Evolutionary conservation across 2,888 invertebrate genomes (phyloP).

Genomic region (Oligia latruncula): DNA sequence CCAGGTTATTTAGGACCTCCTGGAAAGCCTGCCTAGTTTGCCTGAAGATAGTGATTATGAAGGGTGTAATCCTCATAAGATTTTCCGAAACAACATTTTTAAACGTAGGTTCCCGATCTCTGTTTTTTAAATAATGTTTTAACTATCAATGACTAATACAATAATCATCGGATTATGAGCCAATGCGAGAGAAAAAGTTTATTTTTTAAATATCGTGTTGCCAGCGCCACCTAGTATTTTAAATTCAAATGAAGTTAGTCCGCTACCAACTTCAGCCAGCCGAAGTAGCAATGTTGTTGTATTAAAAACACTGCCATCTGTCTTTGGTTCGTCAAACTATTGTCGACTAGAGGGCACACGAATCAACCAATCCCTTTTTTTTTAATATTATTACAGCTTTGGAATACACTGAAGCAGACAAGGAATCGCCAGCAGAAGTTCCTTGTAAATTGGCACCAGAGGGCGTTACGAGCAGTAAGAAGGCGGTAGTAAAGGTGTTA

Average conservation of each 20-base stretch:
- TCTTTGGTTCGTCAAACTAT: background rate
- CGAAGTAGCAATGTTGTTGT: background rate
- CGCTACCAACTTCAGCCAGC: too few species aligned
- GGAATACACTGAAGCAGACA: background rate
- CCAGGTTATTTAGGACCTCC: slow-evolving; percentile 14
- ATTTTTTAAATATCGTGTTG: background rate
- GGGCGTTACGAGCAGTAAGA: slow-evolving; percentile 4
- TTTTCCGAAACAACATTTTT: background rate
- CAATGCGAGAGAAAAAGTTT: background rate
- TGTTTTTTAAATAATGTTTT: too few species aligned
- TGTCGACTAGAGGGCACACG: too few species aligned
- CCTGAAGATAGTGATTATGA: background rate
- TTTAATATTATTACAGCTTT: background rate
- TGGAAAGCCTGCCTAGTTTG: slow-evolving; percentile 5
- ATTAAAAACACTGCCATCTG: slow-evolving; percentile 22
- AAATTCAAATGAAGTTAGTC: background rate
- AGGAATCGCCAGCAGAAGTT: slow-evolving; percentile 6
- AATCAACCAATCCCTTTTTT: background rate
- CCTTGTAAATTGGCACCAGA: slow-evolving; percentile 16
- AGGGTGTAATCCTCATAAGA: background rate
- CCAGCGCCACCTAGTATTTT: slow-evolving; percentile 9
- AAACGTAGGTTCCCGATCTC: background rate
- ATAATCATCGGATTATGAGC: too few species aligned
- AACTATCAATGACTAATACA: too few species aligned
- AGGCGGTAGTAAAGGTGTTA: too few species aligned